Percentiles rank a stretch among this genome's conserved stretches.
Evolutionary conservation across 2,797 vertebrate genomes (phyloP).

Genomic region (Morus bassanus): DNA sequence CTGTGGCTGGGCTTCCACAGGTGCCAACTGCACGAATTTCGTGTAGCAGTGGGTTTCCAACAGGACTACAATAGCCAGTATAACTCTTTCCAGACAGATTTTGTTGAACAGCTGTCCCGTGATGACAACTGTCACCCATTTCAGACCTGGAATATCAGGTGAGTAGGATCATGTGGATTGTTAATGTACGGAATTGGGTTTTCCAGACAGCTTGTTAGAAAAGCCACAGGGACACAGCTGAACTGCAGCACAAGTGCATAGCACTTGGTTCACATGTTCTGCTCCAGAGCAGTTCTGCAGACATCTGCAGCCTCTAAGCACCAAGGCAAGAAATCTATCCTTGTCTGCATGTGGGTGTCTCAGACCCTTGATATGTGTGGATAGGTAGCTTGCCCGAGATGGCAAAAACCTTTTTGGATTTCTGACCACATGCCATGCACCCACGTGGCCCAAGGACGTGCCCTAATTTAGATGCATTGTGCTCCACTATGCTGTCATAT

Average conservation of each 20-base stretch:
- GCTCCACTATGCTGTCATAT: neutral
- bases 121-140: neutral
- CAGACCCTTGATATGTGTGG: neutral
- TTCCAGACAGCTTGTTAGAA: neutral
- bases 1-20: neutral
- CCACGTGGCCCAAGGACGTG: neutral
- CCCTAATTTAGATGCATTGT: neutral
- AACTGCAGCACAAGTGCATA: neutral
- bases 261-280: accelerated
- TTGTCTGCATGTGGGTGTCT: neutral
- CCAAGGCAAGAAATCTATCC: neutral
- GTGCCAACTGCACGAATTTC: neutral
- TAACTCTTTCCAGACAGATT: neutral
- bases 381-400: neutral
- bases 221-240: neutral
- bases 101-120: neutral
- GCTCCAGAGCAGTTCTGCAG: neutral
- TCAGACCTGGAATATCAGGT: neutral
- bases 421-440: neutral
- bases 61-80: neutral
- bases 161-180: neutral
- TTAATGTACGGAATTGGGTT: neutral
- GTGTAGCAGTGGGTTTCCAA: neutral
- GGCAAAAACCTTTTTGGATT: neutral
- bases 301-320: neutral